Evolutionary conservation across 2,797 vertebrate genomes (phyloP).

Genomic region (Mergus octosetaceus): DNA sequence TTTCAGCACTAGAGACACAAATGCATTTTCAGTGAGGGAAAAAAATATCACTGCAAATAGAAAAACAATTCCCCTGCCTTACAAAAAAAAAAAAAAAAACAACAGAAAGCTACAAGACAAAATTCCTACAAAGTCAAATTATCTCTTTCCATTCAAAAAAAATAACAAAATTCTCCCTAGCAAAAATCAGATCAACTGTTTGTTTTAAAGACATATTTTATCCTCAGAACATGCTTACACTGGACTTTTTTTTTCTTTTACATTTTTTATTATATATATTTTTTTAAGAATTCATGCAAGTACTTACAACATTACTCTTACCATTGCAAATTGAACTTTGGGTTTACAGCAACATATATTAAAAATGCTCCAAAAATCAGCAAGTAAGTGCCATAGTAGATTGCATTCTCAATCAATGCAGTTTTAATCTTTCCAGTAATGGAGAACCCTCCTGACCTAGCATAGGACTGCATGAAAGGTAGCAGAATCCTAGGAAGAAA

Average conservation of each 20-base stretch:
- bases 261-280: neutral
- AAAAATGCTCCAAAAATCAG: conserved; percentile 96
- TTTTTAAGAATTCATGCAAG: neutral
- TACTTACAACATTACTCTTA: conserved; percentile 72
- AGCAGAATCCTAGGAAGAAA: conserved; percentile 87
- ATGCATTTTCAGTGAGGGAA: neutral
- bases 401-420: conserved; percentile 95
- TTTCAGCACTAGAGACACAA: neutral
- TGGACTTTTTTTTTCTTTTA: neutral
- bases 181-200: neutral
- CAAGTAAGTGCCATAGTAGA: conserved; percentile 97
- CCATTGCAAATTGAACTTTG: conserved; percentile 90
- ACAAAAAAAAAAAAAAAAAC: neutral
- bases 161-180: neutral
- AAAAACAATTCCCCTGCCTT: neutral
- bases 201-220: neutral
- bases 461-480: conserved; percentile 98
- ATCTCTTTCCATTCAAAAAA: neutral
- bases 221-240: neutral
- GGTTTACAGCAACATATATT: conserved; percentile 95
- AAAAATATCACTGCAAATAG: rapidly evolving
- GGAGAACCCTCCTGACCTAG: conserved; percentile 95
- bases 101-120: neutral
- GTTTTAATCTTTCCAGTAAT: conserved; percentile 97
- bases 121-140: neutral